Evolutionary conservation across 2,888 invertebrate species (phyloP).

Genomic region (Parapristionchus giblindavisi): DNA sequence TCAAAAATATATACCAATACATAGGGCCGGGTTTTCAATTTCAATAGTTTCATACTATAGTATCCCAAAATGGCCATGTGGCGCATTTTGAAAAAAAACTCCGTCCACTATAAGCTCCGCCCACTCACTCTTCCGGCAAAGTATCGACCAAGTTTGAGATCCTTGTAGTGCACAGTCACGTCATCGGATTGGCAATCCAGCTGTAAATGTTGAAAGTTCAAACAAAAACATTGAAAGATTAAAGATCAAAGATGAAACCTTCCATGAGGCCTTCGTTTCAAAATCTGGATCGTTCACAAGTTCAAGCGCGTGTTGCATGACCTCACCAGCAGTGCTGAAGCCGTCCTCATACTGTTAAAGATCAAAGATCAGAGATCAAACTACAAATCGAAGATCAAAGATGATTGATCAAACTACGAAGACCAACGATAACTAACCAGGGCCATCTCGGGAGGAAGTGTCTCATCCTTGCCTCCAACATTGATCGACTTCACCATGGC

Average conservation of each 20-base stretch:
- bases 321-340: slow-evolving; percentile 6
- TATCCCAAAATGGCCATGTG: too few relatives aligned
- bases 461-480: slow-evolving; percentile 22
- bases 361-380: not conserved
- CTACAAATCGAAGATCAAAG: not conserved
- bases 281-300: not conserved
- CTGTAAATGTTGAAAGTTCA: not conserved
- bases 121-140: slow-evolving; percentile 26
- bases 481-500: slow-evolving; percentile 34
- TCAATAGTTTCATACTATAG: too few relatives aligned
- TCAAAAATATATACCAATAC: not conserved
- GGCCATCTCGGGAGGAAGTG: not conserved
- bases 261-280: slow-evolving; percentile 31
- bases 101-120: too few relatives aligned
- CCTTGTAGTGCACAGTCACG: slow-evolving; percentile 32
- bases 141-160: slow-evolving; percentile 6
- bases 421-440: not conserved
- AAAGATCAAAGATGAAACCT: too few relatives aligned
- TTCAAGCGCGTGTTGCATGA: slow-evolving; percentile 11
- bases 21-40: too few relatives aligned
- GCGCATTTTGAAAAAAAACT: too few relatives aligned
- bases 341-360: slow-evolving; percentile 16
- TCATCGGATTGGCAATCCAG: slow-evolving; percentile 11
- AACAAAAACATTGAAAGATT: too few relatives aligned
- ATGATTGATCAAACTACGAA: not conserved